Conservation (phyloP, 2,113 vertebrate species). For the Ivindomyrus marchei region DNA sequence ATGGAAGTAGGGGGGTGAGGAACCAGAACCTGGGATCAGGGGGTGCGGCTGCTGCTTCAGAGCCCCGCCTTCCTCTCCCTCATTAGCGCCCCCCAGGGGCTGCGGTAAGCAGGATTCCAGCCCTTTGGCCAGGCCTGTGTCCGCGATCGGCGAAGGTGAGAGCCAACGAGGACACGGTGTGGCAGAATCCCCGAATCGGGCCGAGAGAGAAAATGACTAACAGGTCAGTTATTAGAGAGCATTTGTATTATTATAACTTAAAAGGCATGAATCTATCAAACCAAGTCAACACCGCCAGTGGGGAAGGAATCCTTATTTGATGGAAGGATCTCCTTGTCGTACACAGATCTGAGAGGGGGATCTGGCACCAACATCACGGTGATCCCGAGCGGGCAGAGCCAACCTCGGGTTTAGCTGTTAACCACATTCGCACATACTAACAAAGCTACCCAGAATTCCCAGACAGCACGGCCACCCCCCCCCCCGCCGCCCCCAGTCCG, state of each 20-base stretch:
- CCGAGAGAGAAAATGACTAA: not conserved
- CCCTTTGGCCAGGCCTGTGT: not conserved
- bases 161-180: not conserved
- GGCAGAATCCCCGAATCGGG: not conserved
- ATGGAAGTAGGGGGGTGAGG: not conserved
- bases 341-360: not conserved
- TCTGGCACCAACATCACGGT: too few relatives aligned
- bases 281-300: too few relatives aligned
- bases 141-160: not conserved
- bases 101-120: not conserved
- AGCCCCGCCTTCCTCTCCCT: not conserved
- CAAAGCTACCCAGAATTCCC: too few relatives aligned
- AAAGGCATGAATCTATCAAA: not conserved
- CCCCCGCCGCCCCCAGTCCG: too few relatives aligned
- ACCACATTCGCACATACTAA: not conserved
- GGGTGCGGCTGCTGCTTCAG: not conserved
- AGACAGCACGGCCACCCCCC: too few relatives aligned
- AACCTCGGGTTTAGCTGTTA: not conserved
- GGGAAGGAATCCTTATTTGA: not conserved
- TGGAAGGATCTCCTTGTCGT: not conserved
- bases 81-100: not conserved
- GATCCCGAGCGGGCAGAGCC: not conserved
- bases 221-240: not conserved
- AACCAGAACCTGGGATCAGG: not conserved
- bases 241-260: not conserved